Evolutionary conservation across 2,113 vertebrate species (phyloP), one percentile per base, ranked within the genome.

Genomic region (Protobothrops mucrosquamatus): DNA sequence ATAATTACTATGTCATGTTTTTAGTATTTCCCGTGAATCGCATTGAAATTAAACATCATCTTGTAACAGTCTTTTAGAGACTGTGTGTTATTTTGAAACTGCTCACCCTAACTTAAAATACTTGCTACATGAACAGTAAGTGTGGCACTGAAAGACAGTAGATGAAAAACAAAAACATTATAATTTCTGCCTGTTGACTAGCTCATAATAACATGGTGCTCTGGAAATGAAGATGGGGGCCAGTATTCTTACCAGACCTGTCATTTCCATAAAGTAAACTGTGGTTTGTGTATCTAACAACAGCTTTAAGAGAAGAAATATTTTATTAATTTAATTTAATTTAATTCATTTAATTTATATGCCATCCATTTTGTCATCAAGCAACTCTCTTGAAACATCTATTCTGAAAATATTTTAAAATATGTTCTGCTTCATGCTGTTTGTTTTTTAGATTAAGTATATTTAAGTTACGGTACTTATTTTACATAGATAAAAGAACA

Each of bases 371-470:
- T 61, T 61, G 8, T 24, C 59, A 69, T 69, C 14, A 34, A 69
- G 64, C 64, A 69, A 69, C 64, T 34, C 5, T 69, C 34, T 81
- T 43, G 34, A 52, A 88, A 92, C 55, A 64, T 48, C 12, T 26
- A 22, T 43, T 87, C 52, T 69, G 56, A 12, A 52, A 48, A 85
- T 57, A 69, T 5, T 52, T 61, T 88, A 18, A 92, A 69, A 95
- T 55, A 93, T 52, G 93, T 96, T 90, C 56, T 90, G 59, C 20
- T 88, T 92, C 29, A 86, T 92, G 51, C 8, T 3, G 22, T 48
- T 90, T 85, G 55, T 94, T 94, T 91, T 93, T 94, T 95, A 91
- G 64, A 56, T 90, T 51, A 64, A 46, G 26, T 94, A 81, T 43
- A 43, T 51, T 0, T 0, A n/a, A 81, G n/a, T 93, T 43, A 46